A percentile compares a stretch with the other conserved stretches of the same genome.
These are phyloP conservation scores for Hirtodrosophila alboralis DNA, from an alignment of 2,888 invertebrate species.

Conservation along the genomic window DNA sequence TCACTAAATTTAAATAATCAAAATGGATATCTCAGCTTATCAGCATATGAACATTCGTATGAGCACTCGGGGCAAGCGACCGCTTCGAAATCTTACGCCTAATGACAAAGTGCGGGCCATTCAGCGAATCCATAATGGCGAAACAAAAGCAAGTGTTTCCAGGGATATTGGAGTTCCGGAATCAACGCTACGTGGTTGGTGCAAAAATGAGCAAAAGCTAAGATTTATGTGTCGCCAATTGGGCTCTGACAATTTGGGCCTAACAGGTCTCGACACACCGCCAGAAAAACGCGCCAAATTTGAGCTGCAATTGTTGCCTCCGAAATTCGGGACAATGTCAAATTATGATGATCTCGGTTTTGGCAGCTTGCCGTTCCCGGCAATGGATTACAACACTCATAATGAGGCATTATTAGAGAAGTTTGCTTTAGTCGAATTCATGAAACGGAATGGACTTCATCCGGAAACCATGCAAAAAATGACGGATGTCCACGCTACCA, in stretches of 20 bases:
- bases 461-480: conserved; percentile 51
- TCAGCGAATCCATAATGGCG: conserved; percentile 91
- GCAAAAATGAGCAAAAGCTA: conserved; percentile 92
- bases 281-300: conserved; percentile 81
- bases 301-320: conserved; percentile 64
- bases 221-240: conserved; percentile 88
- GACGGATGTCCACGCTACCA: conserved; percentile 68
- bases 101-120: conserved; percentile 92
- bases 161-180: conserved; percentile 93
- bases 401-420: conserved; percentile 80
- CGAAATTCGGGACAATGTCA: conserved; percentile 69
- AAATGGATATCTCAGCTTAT: conserved; percentile 80
- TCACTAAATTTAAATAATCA: conserved; percentile 7
- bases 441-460: conserved; percentile 72
- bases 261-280: conserved; percentile 67
- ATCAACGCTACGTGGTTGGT: conserved; percentile 93
- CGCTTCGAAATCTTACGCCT: conserved; percentile 89
- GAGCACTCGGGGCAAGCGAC: conserved; percentile 90
- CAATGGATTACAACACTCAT: conserved; percentile 73
- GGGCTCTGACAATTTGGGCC: conserved; percentile 86
- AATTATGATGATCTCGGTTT: conserved; percentile 80
- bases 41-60: conserved; percentile 84
- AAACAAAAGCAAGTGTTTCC: conserved; percentile 93
- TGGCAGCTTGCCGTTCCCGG: conserved; percentile 66
- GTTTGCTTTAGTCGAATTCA: conserved; percentile 74